Evolutionary conservation across 2,888 invertebrate genomes (phyloP).

Genomic region (Scrobipalpa costella): DNA sequence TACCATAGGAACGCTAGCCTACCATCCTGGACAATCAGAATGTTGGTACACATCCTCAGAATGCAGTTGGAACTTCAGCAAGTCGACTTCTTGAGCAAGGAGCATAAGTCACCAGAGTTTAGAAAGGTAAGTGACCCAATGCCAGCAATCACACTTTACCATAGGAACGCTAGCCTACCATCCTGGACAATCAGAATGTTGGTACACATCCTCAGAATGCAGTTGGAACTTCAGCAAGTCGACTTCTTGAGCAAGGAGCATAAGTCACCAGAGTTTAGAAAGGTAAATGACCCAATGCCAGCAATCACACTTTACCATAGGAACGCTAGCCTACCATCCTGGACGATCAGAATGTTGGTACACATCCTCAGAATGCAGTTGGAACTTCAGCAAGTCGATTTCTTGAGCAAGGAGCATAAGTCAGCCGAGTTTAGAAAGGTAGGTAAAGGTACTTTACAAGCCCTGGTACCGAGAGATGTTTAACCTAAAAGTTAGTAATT

Average conservation of each 20-base stretch:
- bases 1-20: conserved; percentile 50
- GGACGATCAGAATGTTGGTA: conserved; percentile 48
- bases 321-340: conserved; percentile 50
- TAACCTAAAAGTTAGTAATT: too few relatives aligned
- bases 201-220: conserved; percentile 47
- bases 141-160: conserved; percentile 41
- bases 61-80: conserved; percentile 43
- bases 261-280: conserved; percentile 2
- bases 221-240: conserved; percentile 40
- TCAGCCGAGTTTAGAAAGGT: not conserved
- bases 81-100: conserved; percentile 36
- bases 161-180: conserved; percentile 49
- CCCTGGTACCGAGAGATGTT: too few relatives aligned
- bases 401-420: conserved; percentile 40
- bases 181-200: conserved; percentile 47
- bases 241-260: conserved; percentile 42
- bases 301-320: conserved; percentile 42
- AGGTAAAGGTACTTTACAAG: too few relatives aligned
- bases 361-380: conserved; percentile 48
- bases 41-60: conserved; percentile 49
- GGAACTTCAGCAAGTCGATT: conserved; percentile 39
- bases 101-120: conserved; percentile 36
- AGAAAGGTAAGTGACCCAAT: conserved; percentile 5
- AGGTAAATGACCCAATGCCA: conserved; percentile 14
- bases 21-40: conserved; percentile 47